Conservation (phyloP, 2,113 vertebrate species). For the Ovibos moschatus region DNA sequence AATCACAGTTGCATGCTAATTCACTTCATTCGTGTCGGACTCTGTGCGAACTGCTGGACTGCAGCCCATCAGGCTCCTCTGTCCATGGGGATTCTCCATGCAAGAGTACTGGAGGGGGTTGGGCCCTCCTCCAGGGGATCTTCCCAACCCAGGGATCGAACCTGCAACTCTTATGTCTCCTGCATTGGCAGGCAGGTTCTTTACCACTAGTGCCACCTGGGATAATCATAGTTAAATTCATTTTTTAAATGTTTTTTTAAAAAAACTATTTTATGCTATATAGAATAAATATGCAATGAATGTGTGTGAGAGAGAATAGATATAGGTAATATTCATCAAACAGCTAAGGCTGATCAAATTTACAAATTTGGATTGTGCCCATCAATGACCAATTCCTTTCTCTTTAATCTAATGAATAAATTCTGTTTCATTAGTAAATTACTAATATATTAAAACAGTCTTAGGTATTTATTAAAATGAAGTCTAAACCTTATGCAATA, state of each 20-base stretch:
- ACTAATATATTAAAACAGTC: neutral
- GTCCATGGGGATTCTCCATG: neutral
- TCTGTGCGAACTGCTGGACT: neutral
- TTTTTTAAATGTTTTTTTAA: neutral
- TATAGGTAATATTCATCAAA: neutral
- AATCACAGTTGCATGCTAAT: neutral
- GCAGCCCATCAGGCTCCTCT: neutral
- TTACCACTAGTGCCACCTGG: neutral
- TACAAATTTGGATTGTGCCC: neutral
- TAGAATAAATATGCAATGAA: neutral
- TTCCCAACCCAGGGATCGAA: neutral
- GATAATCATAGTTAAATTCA: neutral
- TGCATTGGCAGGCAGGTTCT: neutral
- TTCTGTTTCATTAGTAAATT: neutral
- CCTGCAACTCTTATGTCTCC: neutral
- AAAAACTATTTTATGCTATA: neutral
- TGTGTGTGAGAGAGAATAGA: neutral
- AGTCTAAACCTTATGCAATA: neutral
- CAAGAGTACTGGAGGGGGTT: neutral
- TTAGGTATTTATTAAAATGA: neutral
- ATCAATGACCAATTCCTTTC: neutral
- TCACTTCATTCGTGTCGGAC: rapidly evolving
- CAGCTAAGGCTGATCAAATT: neutral
- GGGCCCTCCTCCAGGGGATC: neutral
- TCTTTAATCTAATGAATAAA: neutral